Base-by-base conservation (phyloP, 2,888 invertebrate species). In the Petrolisthes manimaculis region DNA sequence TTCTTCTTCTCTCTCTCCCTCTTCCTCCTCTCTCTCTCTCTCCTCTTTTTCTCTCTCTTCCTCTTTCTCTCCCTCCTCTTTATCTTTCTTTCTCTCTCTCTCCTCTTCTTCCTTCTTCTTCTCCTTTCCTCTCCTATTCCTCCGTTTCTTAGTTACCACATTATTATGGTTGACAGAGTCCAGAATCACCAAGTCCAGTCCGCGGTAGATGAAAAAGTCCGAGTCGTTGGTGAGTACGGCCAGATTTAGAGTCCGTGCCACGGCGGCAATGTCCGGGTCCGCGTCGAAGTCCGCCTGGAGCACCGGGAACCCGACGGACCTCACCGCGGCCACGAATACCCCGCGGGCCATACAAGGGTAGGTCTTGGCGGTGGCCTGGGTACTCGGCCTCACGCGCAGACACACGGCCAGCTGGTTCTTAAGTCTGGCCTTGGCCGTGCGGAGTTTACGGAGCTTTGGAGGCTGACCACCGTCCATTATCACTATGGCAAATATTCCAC, bases 151-250 rank as follows among this genome's bases (percentile, higher is more conserved):
- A 55, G 37, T 75, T 61, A 18, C 3, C 77, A 86, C 90, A 79
- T 21, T 67, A 12, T 85, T 83, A 56, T 77, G 81, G 12, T 56
- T 78, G 53, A 92, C 74, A 12, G 91, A 91, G 69, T 93, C 92
- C 55, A 97, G 95, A 0, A 97, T 97, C 91, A 99, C 96, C 92
- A 97, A 97, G 2, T 94, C 93, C 0, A 97, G 95, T 2, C 37
- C 37, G 93, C 97, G 96, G 93, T 96, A 97, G 91, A 99, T 96
- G 92, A 96, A 98, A 93, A 98, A 99, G 93, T 99, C 99, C 0
- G 98, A 98, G 93, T 99, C 99, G 92, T 96, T 96, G 92, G 97
- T 98, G 4, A 99, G 93, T 3, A 99, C 96, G 0, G 98, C 98
- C 92, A 97, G 98, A 71, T 95, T 94, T 3, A 97, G 93, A 86